Evolutionary conservation across 2,888 invertebrate species (phyloP), one percentile per base, ranked within the genome.

Genomic region (Cheilosia vulpina): DNA sequence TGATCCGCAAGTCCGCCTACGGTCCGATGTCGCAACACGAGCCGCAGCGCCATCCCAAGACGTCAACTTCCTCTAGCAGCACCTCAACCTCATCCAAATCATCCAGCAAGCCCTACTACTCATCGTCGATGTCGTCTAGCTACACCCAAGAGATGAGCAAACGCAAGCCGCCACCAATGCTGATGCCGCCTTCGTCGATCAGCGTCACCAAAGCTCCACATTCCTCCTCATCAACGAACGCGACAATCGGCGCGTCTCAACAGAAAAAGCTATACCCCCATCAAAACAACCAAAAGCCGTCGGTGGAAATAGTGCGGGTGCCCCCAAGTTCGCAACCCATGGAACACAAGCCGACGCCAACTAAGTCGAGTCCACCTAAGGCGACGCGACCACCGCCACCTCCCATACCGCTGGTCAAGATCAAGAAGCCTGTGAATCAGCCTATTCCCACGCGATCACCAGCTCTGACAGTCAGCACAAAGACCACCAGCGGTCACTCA

Each of bases 361-460:
- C 69, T 3, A 88, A 88, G 58, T 83, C 83, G 9, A 90, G 82
- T 62, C 87, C 88, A 21, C 88, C 89, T 6, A 93, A 93, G 88
- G 88, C 88, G 6, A 88, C 88, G 7, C 89, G 93, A 71, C 93
- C 94, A 3, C 93, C 93, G 77, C 94, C 94, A 24, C 93, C 94
- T 7, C 94, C 94, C 2, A 93, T 93, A 47, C 93, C 94, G 0
- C 87, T 94, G 87, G 93, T 93, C 41, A 91, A 93, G 84, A 93
- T 93, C 15, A 93, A 93, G 88, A 93, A 93, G 87, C 90, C 92
- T 3, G 76, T 66, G 45, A 72, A 57, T 34, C 60, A 60, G 34
- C 89, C 87, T 65, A 87, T 87, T 75, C 89, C 84, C 45, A 88
- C 83, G 75, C 89, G 87, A 81, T 87, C 68, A 72, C 87, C 66